A percentile compares a stretch with the other conserved stretches of the same genome.
phyloP scores from a whole-genome alignment of 2,797 vertebrate genomes.

The Telmatherina bonti region DNA sequence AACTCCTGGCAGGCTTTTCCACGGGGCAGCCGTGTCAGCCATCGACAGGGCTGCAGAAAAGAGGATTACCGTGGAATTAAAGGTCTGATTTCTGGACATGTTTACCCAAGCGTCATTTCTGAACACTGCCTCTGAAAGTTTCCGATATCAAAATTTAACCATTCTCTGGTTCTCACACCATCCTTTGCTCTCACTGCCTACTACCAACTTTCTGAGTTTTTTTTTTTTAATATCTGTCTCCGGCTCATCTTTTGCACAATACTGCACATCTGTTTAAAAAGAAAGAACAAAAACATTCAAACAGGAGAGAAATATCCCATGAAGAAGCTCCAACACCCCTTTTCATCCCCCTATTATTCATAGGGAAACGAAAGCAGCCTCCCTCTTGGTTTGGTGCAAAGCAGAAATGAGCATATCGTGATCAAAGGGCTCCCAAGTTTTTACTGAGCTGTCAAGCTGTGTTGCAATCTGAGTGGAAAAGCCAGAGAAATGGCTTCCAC shows the following conservation, averaged over 20 bases:
- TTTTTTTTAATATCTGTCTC: background rate
- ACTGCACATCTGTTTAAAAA: background rate
- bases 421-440: constrained; percentile 70
- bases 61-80: constrained; percentile 77
- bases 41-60: constrained; percentile 64
- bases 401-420: constrained; percentile 62
- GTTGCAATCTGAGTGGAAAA: constrained; percentile 49
- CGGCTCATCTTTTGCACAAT: background rate
- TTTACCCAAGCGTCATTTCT: constrained; percentile 64
- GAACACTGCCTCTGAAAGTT: constrained; percentile 64
- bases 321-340: constrained; percentile 26
- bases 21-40: constrained; percentile 40
- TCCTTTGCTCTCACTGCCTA: background rate
- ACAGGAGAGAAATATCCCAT: constrained; percentile 13
- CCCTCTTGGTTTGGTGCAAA: constrained; percentile 42
- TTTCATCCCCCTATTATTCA: constrained; percentile 25
- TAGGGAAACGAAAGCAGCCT: constrained; percentile 34
- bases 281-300: constrained; percentile 12
- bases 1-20: constrained; percentile 55
- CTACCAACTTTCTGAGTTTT: constrained; percentile 1
- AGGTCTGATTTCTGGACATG: constrained; percentile 73
- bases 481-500: constrained; percentile 38
- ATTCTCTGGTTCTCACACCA: constrained; percentile 11
- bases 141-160: constrained; percentile 54
- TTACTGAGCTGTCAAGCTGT: constrained; percentile 59